phyloP scores from a whole-genome alignment of 2,797 vertebrate genomes.

The Ptychadena robeensis region DNA sequence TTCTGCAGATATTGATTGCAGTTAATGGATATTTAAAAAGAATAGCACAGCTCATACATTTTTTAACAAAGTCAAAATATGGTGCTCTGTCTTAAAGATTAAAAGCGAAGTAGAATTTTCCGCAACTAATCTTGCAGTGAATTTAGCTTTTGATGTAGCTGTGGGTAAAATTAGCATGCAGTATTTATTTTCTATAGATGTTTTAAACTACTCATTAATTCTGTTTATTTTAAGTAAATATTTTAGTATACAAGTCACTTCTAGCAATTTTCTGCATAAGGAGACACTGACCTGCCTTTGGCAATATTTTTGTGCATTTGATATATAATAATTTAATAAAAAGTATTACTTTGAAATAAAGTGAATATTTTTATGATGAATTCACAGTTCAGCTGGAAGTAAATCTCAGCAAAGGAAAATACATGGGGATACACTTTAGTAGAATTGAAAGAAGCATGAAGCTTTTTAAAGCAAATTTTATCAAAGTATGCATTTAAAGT shows the following conservation, averaged over 20 bases:
- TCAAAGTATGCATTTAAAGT: too few relatives aligned
- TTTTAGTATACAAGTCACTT: conserved; percentile 22
- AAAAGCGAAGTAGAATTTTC: conserved; percentile 37
- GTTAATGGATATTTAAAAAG: conserved; percentile 50
- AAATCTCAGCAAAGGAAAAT: neutral
- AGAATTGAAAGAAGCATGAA: neutral
- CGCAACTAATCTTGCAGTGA: conserved; percentile 14
- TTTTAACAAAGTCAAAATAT: conserved; percentile 54
- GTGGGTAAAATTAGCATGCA: conserved; percentile 19
- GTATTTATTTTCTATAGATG: conserved; percentile 23
- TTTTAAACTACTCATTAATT: conserved; percentile 21
- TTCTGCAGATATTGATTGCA: conserved; percentile 56
- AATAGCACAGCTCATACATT: conserved; percentile 46
- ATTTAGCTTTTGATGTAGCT: conserved; percentile 18
- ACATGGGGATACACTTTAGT: neutral
- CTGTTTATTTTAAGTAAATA: conserved; percentile 38
- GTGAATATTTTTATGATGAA: neutral
- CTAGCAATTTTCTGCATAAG: conserved; percentile 25
- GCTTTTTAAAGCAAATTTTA: neutral
- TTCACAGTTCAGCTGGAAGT: neutral
- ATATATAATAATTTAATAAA: conserved; percentile 11
- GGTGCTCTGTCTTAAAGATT: conserved; percentile 36
- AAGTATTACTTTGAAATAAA: neutral
- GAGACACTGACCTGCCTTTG: conserved; percentile 16
- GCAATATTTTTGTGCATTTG: conserved; percentile 1